phyloP scores from a whole-genome alignment of 1,140 invertebrate genomes.

The Drosophila sproati region DNA sequence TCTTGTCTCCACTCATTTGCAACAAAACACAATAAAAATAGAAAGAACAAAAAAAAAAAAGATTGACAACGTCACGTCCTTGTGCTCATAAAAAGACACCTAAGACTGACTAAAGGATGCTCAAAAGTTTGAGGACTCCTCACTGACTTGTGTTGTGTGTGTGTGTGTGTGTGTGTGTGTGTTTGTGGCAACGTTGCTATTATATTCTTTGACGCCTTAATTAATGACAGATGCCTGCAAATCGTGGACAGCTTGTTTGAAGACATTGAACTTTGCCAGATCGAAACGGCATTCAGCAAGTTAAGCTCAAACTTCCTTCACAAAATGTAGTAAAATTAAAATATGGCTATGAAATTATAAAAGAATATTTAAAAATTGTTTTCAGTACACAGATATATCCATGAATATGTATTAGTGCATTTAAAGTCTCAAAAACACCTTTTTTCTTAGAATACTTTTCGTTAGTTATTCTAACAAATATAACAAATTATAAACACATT shows the following conservation, averaged over 20 bases:
- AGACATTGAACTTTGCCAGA: conserved; percentile 51
- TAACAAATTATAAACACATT: too few species aligned
- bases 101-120: conserved; percentile 1
- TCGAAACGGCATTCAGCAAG: neutral
- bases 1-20: conserved; percentile 12
- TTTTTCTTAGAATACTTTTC: too few species aligned
- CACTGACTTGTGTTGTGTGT: neutral
- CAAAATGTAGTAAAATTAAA: neutral
- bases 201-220: conserved; percentile 65
- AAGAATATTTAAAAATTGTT: too few species aligned
- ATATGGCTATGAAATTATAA: too few species aligned
- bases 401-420: too few species aligned
- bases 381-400: too few species aligned
- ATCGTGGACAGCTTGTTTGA: conserved; percentile 26
- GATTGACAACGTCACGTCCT: conserved; percentile 56
- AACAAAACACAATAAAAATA: conserved; percentile 1
- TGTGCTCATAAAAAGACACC: conserved; percentile 44
- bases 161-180: neutral
- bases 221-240: conserved; percentile 65
- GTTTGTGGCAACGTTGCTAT: conserved; percentile 36
- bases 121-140: conserved; percentile 1
- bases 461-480: too few species aligned
- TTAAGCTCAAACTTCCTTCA: neutral
- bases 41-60: conserved; percentile 23
- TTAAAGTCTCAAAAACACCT: too few species aligned